Evolutionary conservation across 2,113 vertebrate species (phyloP).

Genomic region (Cynoglossus semilaevis): DNA sequence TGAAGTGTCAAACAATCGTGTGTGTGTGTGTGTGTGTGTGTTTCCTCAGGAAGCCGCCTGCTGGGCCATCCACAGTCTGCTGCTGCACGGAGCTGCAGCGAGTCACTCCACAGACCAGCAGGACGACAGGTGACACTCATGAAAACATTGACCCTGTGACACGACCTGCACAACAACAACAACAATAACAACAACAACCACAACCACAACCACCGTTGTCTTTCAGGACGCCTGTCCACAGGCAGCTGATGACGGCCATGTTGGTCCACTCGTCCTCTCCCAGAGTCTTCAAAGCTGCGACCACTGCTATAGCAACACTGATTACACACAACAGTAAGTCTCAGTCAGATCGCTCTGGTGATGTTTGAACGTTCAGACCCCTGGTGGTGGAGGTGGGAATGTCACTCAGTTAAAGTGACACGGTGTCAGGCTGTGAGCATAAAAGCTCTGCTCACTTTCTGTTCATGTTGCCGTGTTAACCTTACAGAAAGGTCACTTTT

Average conservation of each 20-base stretch:
- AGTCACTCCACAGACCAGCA: conserved; percentile 81
- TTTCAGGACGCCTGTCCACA: conserved; percentile 85
- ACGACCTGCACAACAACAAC: not conserved
- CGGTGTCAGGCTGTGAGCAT: too few relatives aligned
- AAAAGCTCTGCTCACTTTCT: too few relatives aligned
- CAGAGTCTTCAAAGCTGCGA: conserved; percentile 85
- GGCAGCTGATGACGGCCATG: conserved; percentile 89
- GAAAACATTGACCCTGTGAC: not conserved
- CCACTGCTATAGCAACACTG: conserved; percentile 82
- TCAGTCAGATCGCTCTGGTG: too few relatives aligned
- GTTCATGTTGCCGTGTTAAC: too few relatives aligned
- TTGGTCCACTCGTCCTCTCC: conserved; percentile 85
- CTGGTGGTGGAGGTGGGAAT: too few relatives aligned
- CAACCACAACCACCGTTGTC: conserved; percentile 1
- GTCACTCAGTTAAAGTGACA: too few relatives aligned
- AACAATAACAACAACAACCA: not conserved
- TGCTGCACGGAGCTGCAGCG: conserved; percentile 80
- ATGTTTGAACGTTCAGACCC: too few relatives aligned
- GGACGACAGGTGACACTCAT: conserved; percentile 77
- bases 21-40: too few relatives aligned
- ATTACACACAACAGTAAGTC: conserved; percentile 85
- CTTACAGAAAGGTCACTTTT: too few relatives aligned
- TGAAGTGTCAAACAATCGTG: not conserved
- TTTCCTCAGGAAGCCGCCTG: conserved; percentile 85
- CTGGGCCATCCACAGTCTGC: conserved; percentile 89